Evolutionary conservation across 2,888 invertebrate species (phyloP), one percentile per base, ranked within the genome.

Genomic region (Lingula anatina): DNA sequence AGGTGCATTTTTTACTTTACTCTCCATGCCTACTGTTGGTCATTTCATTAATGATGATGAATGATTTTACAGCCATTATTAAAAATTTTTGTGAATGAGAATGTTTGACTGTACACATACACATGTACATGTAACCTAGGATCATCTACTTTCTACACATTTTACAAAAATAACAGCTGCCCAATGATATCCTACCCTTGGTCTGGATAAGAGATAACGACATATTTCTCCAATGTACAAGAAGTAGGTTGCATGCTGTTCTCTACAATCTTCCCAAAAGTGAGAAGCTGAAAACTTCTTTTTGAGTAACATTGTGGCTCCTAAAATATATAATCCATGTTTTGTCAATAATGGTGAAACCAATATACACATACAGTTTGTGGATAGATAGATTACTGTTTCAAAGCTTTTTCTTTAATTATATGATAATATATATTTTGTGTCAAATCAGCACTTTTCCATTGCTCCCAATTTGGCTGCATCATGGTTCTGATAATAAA

Each of bases 271-370:
- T 3, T 84, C 81, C 82, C 95, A 94, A 78, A 89, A 97, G 9
- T 86, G 81, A 0, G 89, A 87, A 0, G 93, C 95, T 0, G 94
- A 95, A 78, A 97, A 97, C 77, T 93, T 96, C 66, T 84, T 85
- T 24, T 86, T 82, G 40, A 95, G 83, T 1, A 86, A 90, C 48
- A 89, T 82, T 0, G 90, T 89, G 45, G 86, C 84, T 2, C 96
- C 81, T 55, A 61, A 5, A 53, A 42, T 26, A 40, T 39, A 45
- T 45, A 43, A 44, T n/a, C n/a, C n/a, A n/a, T n/a, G n/a, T n/a
- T n/a, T n/a, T n/a, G n/a, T n/a, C n/a, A n/a, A n/a, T n/a, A n/a
- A 31, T 31, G 31, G 31, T 15, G 15, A 31, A 15, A 15, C 31
- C 31, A 31, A 15, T 31, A 31, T 12, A 15, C 7, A 31, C 31